phyloP scores from a whole-genome alignment of 2,888 invertebrate genomes.

The Sinhomidia bicolor region DNA sequence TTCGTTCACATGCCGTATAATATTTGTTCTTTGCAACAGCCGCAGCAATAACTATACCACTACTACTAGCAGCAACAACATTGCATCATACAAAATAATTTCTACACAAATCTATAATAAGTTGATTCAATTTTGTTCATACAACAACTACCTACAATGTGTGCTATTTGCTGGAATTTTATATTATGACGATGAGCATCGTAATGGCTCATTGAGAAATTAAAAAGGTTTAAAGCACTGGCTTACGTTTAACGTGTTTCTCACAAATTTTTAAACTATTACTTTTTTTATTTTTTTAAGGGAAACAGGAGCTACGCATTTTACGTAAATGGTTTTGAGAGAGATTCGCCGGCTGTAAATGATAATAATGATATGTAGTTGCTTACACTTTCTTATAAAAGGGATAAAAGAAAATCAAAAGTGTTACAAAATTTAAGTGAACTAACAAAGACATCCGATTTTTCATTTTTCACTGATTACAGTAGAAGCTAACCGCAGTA shows the following conservation, averaged over 20 bases:
- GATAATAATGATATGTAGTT: slow-evolving; percentile 30
- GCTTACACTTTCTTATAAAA: slow-evolving; percentile 50
- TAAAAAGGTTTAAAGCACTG: slow-evolving; percentile 13
- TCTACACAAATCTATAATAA: not conserved
- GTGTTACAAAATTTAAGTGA: slow-evolving; percentile 6
- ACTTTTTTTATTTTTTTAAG: slow-evolving; percentile 34
- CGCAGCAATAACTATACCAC: not conserved
- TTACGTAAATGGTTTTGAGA: slow-evolving; percentile 58
- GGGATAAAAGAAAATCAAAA: slow-evolving; percentile 46
- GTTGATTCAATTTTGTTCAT: not conserved
- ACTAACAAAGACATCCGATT: slow-evolving; percentile 22
- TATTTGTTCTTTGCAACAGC: not conserved
- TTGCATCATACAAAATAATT: slow-evolving; percentile 9
- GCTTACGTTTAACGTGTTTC: too few species aligned
- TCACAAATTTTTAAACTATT: too few species aligned
- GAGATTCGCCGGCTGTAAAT: slow-evolving; percentile 52
- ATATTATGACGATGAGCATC: slow-evolving; percentile 8
- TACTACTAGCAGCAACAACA: not conserved
- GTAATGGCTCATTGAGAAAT: slow-evolving; percentile 68
- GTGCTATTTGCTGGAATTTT: too few species aligned
- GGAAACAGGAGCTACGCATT: slow-evolving; percentile 71
- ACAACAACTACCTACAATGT: not conserved
- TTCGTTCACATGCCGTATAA: too few species aligned
- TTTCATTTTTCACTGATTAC: not conserved
- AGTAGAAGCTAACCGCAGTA: slow-evolving; percentile 10